Evolutionary conservation across 1,140 invertebrate species (phyloP), one percentile per base, ranked within the genome.

Genomic region (Myzus persicae): DNA sequence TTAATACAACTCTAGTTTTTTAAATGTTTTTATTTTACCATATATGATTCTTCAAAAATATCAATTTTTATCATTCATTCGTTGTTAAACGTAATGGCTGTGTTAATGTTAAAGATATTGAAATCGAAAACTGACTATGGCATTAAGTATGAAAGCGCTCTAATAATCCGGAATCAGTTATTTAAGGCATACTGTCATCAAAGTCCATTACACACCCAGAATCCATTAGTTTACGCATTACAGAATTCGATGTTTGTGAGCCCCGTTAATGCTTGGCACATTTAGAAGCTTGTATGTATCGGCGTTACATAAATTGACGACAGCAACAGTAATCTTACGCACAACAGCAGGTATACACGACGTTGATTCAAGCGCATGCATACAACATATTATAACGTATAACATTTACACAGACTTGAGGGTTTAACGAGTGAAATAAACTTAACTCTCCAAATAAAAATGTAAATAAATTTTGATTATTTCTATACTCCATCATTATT

Each of bases 141-240:
- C 59, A 91, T 91, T 91, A 91, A 91, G 36, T 76, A 93, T 54
- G 46, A 93, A 93, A 84, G 81, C 46, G 67, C 36, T 85, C 91
- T 84, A 51, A 93, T 93, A 84, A 84, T 54, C 46, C 91, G 36
- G 91, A 84, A 84, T 93, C 91, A 42, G 91, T 93, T 93, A 85
- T 85, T 93, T 85, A 44, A 54, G 44, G 26, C 44, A 93, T 40
- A 93, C 81, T 93, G 91, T 93, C 91, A 93, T 93, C 91, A 54
- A 93, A 93, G 91, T 93, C 91, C 91, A 93, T 93, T 93, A 93
- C 76, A 93, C 91, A 54, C 91, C 76, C 36, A 82, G 36, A 85
- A 93, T 93, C 91, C 91, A 93, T 93, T 93, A 93, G 91, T 93
- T 84, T 84, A 51, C 48, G 20, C 46, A 93, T 92, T 84, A 93